Evolutionary conservation across 2,113 vertebrate species (phyloP).

Genomic region (Ailuropoda melanoleuca): DNA sequence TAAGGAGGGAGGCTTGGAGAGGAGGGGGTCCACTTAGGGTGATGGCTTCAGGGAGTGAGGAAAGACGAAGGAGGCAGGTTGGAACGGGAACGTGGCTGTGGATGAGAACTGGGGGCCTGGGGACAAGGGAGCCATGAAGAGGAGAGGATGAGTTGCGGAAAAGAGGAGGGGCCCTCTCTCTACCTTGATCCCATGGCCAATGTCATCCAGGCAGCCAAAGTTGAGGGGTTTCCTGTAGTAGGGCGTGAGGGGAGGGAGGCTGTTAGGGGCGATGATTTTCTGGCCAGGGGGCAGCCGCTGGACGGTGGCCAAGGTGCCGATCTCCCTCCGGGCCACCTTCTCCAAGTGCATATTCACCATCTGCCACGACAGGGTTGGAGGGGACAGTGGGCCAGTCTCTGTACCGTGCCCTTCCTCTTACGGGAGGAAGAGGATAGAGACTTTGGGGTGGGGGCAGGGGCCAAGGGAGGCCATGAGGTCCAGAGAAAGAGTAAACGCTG

Average conservation of each 20-base stretch:
- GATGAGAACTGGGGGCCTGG: background rate
- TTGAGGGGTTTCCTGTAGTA: slow-evolving; percentile 90
- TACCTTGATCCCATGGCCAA: slow-evolving; percentile 92
- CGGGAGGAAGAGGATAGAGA: background rate
- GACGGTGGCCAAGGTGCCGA: slow-evolving; percentile 84
- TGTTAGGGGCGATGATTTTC: slow-evolving; percentile 80
- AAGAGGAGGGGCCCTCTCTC: background rate
- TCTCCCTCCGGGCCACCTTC: slow-evolving; percentile 90
- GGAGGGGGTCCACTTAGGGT: no score
- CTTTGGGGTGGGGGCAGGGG: background rate
- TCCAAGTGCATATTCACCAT: slow-evolving; percentile 90
- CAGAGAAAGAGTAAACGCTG: background rate
- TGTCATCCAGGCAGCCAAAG: slow-evolving; percentile 87
- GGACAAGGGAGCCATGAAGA: background rate
- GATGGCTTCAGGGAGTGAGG: background rate
- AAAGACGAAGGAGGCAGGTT: no score
- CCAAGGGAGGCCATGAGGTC: background rate
- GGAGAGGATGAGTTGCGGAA: background rate
- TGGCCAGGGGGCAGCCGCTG: slow-evolving; percentile 77
- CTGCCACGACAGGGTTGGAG: slow-evolving; percentile 74
- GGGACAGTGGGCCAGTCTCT: background rate
- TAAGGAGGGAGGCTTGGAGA: background rate
- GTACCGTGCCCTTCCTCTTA: no score
- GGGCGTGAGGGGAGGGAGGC: slow-evolving; percentile 78
- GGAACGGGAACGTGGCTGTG: background rate